Evolutionary conservation across 2,797 vertebrate genomes (phyloP).

Genomic region (Pangasius larnaudii): DNA sequence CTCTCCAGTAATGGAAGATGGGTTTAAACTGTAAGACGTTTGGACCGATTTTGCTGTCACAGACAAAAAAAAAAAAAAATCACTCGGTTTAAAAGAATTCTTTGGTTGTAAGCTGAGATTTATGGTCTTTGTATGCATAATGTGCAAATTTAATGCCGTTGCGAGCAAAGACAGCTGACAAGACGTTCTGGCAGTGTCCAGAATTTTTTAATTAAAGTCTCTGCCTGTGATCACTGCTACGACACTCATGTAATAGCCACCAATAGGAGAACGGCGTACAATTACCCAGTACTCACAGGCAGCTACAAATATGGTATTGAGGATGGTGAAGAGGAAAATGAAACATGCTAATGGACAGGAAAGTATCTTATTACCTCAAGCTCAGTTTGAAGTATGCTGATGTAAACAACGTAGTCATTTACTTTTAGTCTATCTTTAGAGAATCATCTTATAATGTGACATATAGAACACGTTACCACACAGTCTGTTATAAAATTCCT

Average conservation of each 20-base stretch:
- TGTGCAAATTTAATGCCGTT: background rate
- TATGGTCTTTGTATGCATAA: background rate
- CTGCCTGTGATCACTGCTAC: background rate
- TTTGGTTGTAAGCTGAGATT: background rate
- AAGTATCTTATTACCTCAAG: background rate
- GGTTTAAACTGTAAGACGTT: background rate
- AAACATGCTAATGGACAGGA: no score
- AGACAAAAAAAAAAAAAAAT: background rate
- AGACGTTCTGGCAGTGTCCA: background rate
- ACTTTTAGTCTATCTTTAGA: background rate
- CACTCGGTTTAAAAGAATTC: background rate
- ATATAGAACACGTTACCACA: background rate
- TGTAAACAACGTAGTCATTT: background rate
- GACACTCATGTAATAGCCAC: background rate
- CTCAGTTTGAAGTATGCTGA: background rate
- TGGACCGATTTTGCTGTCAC: background rate
- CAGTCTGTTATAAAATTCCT: background rate
- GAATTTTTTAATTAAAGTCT: background rate
- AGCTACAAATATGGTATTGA: no score
- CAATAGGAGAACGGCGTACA: background rate
- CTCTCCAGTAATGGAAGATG: background rate
- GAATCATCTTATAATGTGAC: background rate
- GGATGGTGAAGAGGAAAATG: no score
- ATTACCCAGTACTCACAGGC: background rate
- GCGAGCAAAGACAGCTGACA: background rate